A percentile compares a stretch with the other conserved stretches of the same genome.
Conservation (phyloP, 64 coral and sea anemone genomes). For the Hydrozoanthus tunicans region DNA sequence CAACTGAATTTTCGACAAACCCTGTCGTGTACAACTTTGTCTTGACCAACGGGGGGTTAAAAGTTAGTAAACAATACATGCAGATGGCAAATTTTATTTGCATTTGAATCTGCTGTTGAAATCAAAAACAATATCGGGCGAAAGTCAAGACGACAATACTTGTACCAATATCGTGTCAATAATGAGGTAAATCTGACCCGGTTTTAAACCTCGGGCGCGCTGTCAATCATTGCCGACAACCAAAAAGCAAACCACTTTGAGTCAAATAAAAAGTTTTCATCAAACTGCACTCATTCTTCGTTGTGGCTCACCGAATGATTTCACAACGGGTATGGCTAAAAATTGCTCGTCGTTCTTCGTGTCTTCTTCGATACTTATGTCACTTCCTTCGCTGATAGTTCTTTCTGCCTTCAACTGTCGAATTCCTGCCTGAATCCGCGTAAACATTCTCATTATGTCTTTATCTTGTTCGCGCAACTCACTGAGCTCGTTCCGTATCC, state of each 20-base stretch:
- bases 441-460: slow-evolving; percentile 56
- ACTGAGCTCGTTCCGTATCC: slow-evolving; percentile 25
- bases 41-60: slow-evolving; percentile 4
- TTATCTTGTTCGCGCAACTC: slow-evolving; percentile 57
- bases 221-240: not conserved
- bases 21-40: not conserved
- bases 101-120: slow-evolving; percentile 16
- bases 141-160: not conserved
- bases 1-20: not conserved
- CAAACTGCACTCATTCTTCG: slow-evolving; percentile 47
- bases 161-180: not conserved
- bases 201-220: not conserved
- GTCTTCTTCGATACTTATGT: slow-evolving; percentile 15
- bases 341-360: not conserved
- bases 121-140: not conserved
- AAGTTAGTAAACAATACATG: slow-evolving; percentile 48
- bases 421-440: slow-evolving; percentile 56
- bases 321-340: slow-evolving; percentile 19
- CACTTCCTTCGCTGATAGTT: slow-evolving; percentile 42
- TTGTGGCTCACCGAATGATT: slow-evolving; percentile 28
- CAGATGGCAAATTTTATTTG: slow-evolving; percentile 30
- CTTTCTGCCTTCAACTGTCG: slow-evolving; percentile 37
- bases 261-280: not conserved
- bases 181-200: not conserved
- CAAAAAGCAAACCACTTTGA: not conserved